Evolutionary conservation across 2,797 vertebrate genomes (phyloP), one percentile per base, ranked within the genome.

Genomic region (Diplodus puntazzo): DNA sequence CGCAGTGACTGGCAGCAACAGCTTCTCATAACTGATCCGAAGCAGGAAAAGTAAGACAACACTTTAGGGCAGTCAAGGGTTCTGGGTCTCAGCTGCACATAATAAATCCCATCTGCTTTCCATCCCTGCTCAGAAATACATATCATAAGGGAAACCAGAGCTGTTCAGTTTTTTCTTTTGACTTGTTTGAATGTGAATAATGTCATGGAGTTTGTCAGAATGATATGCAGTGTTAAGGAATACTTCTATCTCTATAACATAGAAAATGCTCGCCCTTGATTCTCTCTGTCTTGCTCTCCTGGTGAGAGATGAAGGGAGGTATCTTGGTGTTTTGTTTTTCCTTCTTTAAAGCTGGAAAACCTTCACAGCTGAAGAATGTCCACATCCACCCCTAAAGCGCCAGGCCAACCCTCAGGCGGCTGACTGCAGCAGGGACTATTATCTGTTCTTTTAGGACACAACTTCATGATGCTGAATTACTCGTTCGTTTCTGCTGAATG

Each of bases 351-450:
- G 88, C 82, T 88, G 87, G 76, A 86, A 88, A 82, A 83, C 79
- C 14, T 80, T 92, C 86, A 85, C 90, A 87, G 89, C 91, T 54
- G 84, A 94, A 84, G 92, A 94, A 94, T 94, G 93, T 94, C 87
- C 87, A 84, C 82, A 72, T 62, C 27, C 73, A 69, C 63, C 80
- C 62, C 73, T 61, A 49, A 61, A 64, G 81, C 25, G 3, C 64
- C 73, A 20, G 50, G 8, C 54, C 57, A 10, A 63, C 74, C 75
- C 42, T 66, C 49, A 16, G 72, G 75, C 61, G 2, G 61, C 74
- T 39, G 72, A 68, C 87, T 18, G 58, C 81, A 49, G 63, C 73
- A 60, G 84, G 83, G 75, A 69, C 73, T 52, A 14, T 63, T 73
- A 53, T 86, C 85, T 68, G 83, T 81, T 80, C 81, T 82, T 85